Evolutionary conservation across 2,113 vertebrate genomes (phyloP).

Genomic region (Spilogale gracilis): DNA sequence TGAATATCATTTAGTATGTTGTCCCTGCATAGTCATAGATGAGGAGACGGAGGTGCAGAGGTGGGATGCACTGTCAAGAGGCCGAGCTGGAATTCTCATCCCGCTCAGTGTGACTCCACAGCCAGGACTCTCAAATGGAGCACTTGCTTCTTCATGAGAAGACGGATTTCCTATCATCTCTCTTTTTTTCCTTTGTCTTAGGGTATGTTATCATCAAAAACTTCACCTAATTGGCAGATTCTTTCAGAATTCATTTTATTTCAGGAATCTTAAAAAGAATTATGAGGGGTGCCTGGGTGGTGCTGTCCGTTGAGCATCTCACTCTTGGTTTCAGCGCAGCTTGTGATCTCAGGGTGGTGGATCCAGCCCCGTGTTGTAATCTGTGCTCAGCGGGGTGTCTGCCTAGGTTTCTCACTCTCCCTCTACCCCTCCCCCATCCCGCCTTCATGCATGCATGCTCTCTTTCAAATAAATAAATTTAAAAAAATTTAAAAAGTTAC

Average conservation of each 20-base stretch:
- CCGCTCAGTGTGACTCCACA: not conserved
- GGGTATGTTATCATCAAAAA: not conserved
- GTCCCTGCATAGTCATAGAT: not conserved
- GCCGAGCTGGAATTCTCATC: not conserved
- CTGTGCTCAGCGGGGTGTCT: no score
- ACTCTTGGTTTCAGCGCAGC: no score
- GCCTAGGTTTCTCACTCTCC: no score
- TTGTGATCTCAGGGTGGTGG: no score
- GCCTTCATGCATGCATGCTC: no score
- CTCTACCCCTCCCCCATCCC: no score
- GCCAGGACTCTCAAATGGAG: not conserved
- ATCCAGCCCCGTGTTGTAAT: no score
- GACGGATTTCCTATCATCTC: not conserved
- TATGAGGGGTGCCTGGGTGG: no score
- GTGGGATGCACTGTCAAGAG: no score
- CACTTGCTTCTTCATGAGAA: not conserved
- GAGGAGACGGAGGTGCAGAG: not conserved
- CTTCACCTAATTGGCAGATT: not conserved
- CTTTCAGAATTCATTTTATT: constrained; percentile 2
- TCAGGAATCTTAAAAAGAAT: not conserved
- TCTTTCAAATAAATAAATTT: no score
- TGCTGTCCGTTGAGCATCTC: no score
- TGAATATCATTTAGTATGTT: no score
- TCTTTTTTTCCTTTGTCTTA: not conserved
- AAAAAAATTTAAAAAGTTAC: not conserved